phyloP scores from a whole-genome alignment of 2,888 invertebrate genomes.

The Dinocampus coccinellae region DNA sequence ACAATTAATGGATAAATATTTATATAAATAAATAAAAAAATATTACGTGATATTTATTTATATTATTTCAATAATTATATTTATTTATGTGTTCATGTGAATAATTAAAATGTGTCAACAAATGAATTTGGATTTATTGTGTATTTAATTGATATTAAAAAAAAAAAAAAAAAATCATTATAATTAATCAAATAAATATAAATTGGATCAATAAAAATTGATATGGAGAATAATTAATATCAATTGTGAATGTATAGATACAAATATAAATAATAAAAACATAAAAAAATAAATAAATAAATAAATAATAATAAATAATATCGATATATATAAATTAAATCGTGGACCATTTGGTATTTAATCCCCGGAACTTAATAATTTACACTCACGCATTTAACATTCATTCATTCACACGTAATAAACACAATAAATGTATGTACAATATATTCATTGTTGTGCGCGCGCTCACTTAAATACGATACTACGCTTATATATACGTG shows the following conservation, averaged over 20 bases:
- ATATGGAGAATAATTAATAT: too few species aligned
- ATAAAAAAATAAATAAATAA: not conserved
- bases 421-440: not conserved
- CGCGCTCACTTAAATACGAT: not conserved
- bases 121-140: not conserved
- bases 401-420: not conserved
- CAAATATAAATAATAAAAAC: not conserved
- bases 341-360: not conserved
- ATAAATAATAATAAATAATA: not conserved
- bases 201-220: too few species aligned
- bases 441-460: slow-evolving; percentile 1
- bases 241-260: not conserved
- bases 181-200: too few species aligned
- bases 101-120: not conserved
- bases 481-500: not conserved
- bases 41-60: not conserved
- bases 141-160: not conserved
- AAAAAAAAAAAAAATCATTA: not conserved
- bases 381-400: not conserved
- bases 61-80: not conserved
- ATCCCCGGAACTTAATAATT: not conserved
- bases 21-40: too few species aligned
- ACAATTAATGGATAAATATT: too few species aligned
- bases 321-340: not conserved
- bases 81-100: not conserved